Evolutionary conservation across 2,113 vertebrate genomes (phyloP).

Genomic region (Proterorhinus semilunaris): DNA sequence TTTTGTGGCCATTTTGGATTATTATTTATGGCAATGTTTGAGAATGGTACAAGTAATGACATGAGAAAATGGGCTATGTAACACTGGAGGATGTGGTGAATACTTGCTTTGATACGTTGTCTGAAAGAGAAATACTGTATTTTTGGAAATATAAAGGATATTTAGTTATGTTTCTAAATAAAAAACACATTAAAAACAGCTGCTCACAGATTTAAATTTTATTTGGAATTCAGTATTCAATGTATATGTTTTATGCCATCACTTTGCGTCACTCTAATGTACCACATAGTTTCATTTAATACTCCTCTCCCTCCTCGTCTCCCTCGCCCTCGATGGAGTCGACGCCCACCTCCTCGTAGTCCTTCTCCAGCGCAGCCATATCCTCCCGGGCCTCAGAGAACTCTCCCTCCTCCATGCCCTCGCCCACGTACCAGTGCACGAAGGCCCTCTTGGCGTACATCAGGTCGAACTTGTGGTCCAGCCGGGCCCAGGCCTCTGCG

Average conservation of each 20-base stretch:
- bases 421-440: constrained; percentile 70
- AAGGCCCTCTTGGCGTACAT: constrained; percentile 83
- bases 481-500: constrained; percentile 82
- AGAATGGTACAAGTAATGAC: neutral
- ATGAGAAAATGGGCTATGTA: no score
- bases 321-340: constrained; percentile 87
- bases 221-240: neutral
- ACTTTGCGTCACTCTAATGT: constrained; percentile 2
- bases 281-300: constrained; percentile 36
- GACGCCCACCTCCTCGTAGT: constrained; percentile 84
- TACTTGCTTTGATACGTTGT: constrained; percentile 4
- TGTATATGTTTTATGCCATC: no score
- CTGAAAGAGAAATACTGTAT: constrained; percentile 15
- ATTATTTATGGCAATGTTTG: neutral
- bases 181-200: constrained; percentile 19
- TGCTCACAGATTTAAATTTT: neutral
- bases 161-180: constrained; percentile 41
- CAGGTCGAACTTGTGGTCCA: constrained; percentile 82
- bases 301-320: constrained; percentile 86
- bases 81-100: neutral
- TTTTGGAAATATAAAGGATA: constrained; percentile 25
- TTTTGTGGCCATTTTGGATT: neutral
- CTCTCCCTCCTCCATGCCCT: constrained; percentile 73
- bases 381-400: constrained; percentile 84
- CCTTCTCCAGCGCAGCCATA: constrained; percentile 84